Base-by-base conservation (phyloP, 2,888 invertebrate genomes). In the Sminthurides aquaticus region DNA sequence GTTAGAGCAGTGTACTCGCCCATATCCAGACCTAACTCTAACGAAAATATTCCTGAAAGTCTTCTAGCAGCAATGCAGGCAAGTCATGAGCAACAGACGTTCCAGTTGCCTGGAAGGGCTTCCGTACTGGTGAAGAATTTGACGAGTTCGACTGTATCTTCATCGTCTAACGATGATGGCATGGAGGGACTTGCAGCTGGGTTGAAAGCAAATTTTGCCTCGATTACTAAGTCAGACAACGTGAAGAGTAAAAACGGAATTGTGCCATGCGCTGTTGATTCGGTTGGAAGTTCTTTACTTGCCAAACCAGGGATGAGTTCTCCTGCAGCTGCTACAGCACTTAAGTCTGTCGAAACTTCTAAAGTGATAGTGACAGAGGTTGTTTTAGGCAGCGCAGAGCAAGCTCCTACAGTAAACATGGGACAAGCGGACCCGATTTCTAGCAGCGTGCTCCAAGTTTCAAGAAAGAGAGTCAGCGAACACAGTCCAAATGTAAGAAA, bases 21-120 rank as follows among this genome's bases (percentile, higher is more conserved):
- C 1, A 80, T 80, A 63, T 80, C 80, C 34, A 74, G 80, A 58
- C 80, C 80, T 2, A 79, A 71, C 66, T 73, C 74, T 5, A 72
- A 69, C 49, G 74, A 74, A 66, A 74, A 71, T 67, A 70, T 71
- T 62, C 68, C 68, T 48, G 71, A 71, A 34, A 57, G 67, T 8
- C 20, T 18, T 29, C n/a, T 22, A 54, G 28, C 25, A 8, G 25
- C 26, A 5, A n/a, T 20, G 5, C 34, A 54, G 5, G 22, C 11
- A 15, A 20, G 20, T 8, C 3, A 20, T 22, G 18, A 15, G 22
- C 3, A 52, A 8, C 8, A 8, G 18, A 52, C 52, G 5, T 15
- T 52, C 5, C 52, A 52, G 8, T 22, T 52, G 5, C 52, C 52
- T 8, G 52, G 52, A 20, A 57, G 74, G 62, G 71, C 73, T 1